Conservation (phyloP, 2,888 invertebrate species). For the Meganola albula region DNA sequence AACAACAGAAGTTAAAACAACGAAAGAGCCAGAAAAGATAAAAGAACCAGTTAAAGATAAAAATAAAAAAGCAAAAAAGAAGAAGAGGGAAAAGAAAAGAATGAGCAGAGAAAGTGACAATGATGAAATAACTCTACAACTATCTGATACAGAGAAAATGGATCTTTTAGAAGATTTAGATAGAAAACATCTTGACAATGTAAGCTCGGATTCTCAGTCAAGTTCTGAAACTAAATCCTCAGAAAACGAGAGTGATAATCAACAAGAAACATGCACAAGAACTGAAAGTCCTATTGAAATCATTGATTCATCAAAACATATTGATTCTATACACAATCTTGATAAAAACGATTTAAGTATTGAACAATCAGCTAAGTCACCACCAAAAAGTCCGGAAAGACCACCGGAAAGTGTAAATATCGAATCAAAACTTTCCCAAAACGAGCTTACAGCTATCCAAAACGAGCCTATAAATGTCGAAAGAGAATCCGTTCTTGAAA, state of each 20-base stretch:
- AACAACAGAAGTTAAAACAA: slow-evolving; percentile 14
- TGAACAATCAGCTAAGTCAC: neutral
- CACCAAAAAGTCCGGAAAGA: neutral
- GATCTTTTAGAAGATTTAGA: slow-evolving; percentile 66
- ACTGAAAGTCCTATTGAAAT: neutral
- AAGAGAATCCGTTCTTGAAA: too few relatives aligned
- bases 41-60: slow-evolving; percentile 26
- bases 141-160: slow-evolving; percentile 71
- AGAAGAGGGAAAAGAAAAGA: slow-evolving; percentile 43
- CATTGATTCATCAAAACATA: neutral
- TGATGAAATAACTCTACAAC: slow-evolving; percentile 65
- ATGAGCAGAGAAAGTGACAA: slow-evolving; percentile 49
- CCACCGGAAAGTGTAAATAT: neutral
- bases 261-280: neutral
- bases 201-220: slow-evolving; percentile 39
- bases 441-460: too few relatives aligned
- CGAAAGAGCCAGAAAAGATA: slow-evolving; percentile 7
- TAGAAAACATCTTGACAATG: slow-evolving; percentile 48
- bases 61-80: slow-evolving; percentile 55
- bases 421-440: too few relatives aligned
- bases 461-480: too few relatives aligned
- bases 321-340: neutral
- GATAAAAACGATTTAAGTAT: neutral
- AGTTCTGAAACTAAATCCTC: slow-evolving; percentile 24
- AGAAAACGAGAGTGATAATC: neutral